Evolutionary conservation across 1,140 invertebrate species (phyloP), one percentile per base, ranked within the genome.

Genomic region (Dinothrombium tinctorium): DNA sequence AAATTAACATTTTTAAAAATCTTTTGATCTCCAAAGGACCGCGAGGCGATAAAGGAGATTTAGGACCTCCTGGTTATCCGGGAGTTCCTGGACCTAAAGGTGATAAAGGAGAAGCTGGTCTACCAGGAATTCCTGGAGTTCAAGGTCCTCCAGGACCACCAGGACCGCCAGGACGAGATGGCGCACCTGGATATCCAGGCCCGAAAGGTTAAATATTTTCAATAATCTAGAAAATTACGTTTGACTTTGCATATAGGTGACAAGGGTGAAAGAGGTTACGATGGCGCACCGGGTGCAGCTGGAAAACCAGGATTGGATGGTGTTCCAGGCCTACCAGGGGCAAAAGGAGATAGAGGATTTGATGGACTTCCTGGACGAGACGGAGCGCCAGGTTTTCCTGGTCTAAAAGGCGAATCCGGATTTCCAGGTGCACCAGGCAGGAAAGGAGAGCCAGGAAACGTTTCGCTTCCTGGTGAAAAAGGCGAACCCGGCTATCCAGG

Each of bases 401-500:
- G 42, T 32, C 5, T n/a, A 21, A n/a, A 19, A 3, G 43, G 43
- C 20, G 17, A 15, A 14, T 2, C 24, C 8, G 25, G 43, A 21
- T 8, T 1, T 7, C 33, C 33, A 3, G 41, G 41, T 3, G 3
- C 29, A 15, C 33, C 21, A 12, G 78, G 78, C 36, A 58, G 60
- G 15, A 31, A 49, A 4, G 48, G 50, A 0, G 33, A 41, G n/a
- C 23, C 19, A 26, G 53, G 53, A 36, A 11, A 22, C 5, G 19
- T 22, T 2, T 19, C 19, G 12, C 4, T 21, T 5, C 17, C n/a
- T 14, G 73, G 73, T 3, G 69, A 74, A 15, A 59, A 64, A 36
- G 73, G 73, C n/a, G 72, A 73, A 43, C 56, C 67, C 41, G 73
- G 73, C 21, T 69, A 69, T 21, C 62, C 67, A 41, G 78, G 79